Conservation (phyloP, 1,140 invertebrate genomes). For the Anastrepha obliqua region DNA sequence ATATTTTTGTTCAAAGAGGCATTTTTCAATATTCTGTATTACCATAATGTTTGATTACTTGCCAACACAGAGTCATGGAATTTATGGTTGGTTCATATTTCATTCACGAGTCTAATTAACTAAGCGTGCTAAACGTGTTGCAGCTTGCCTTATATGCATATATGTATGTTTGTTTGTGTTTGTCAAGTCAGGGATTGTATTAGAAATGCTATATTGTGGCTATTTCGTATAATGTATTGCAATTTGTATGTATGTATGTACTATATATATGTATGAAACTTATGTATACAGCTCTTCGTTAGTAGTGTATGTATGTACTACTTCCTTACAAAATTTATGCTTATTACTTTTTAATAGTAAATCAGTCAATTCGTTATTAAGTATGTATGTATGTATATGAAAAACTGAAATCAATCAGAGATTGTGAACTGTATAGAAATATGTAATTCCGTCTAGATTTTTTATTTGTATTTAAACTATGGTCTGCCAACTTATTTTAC, state of each 20-base stretch:
- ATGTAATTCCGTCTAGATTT: not conserved
- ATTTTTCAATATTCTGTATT: too few species aligned
- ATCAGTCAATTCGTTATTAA: conserved; percentile 42
- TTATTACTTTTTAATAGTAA: conserved; percentile 39
- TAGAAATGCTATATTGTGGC: not conserved
- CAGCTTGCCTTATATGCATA: not conserved
- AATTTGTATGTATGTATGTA: conserved; percentile 4
- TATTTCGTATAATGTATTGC: not conserved
- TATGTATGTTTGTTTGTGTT: not conserved
- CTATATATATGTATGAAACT: conserved; percentile 31
- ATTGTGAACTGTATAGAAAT: not conserved
- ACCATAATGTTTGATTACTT: too few species aligned
- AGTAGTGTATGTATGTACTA: not conserved
- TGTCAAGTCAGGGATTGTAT: conserved; percentile 13
- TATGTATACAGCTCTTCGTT: not conserved
- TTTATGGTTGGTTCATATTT: not conserved
- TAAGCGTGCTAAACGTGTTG: too few species aligned
- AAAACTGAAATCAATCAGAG: conserved; percentile 5
- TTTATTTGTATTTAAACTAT: not conserved
- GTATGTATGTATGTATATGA: conserved; percentile 18
- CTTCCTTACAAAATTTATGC: conserved; percentile 17
- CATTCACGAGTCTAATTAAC: not conserved
- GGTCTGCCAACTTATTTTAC: not conserved
- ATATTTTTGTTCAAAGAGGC: not conserved
- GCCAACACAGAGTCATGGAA: not conserved